phyloP scores from a whole-genome alignment of 2,888 invertebrate species.

The Aradus depressus region DNA sequence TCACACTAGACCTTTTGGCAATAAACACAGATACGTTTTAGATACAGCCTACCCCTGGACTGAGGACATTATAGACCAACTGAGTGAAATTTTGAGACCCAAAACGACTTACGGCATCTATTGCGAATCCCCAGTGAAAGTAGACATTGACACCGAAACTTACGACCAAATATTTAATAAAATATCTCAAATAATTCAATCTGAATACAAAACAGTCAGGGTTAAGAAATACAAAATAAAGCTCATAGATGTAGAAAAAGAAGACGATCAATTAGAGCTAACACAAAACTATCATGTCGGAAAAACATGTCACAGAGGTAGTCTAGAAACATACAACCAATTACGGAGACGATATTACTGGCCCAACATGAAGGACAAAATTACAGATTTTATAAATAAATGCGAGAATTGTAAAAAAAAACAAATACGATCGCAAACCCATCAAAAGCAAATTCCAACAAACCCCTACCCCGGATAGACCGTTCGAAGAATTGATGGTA shows the following conservation, averaged over 20 bases:
- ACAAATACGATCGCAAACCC: constrained; percentile 15
- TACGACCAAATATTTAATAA: constrained; percentile 1
- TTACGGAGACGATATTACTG: constrained; percentile 14
- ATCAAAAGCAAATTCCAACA: neutral
- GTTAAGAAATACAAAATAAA: constrained; percentile 4
- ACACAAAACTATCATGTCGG: constrained; percentile 8
- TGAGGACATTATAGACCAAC: no score
- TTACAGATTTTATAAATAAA: constrained; percentile 9
- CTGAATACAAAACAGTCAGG: constrained; percentile 2
- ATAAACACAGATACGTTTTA: no score
- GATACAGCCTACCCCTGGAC: no score
- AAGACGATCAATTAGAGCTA: neutral
- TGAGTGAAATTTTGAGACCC: no score
- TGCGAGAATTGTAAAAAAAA: constrained; percentile 8
- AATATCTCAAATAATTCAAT: neutral
- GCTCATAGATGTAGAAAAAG: constrained; percentile 3
- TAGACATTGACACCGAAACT: neutral
- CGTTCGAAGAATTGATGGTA: neutral
- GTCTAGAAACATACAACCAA: constrained; percentile 15
- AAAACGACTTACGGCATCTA: no score
- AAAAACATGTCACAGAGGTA: constrained; percentile 10
- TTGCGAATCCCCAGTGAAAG: neutral
- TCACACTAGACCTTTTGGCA: no score
- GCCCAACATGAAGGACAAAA: constrained; percentile 12
- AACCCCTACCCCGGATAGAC: neutral